Conservation (phyloP, 2,888 invertebrate genomes). For the Philonicus albiceps region DNA sequence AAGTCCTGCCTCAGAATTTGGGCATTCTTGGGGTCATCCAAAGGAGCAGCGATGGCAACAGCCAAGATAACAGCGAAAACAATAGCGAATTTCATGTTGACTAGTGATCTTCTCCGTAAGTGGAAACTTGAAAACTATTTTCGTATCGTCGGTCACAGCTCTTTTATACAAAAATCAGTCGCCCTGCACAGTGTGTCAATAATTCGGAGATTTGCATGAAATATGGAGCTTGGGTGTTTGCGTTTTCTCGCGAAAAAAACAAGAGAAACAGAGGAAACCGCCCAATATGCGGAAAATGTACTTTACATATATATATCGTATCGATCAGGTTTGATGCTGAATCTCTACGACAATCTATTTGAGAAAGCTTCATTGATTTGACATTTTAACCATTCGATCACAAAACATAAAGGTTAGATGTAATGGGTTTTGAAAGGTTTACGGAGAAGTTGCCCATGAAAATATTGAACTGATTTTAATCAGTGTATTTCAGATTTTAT, state of each 20-base stretch:
- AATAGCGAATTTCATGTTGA: slow-evolving; percentile 54
- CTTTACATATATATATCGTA: not conserved
- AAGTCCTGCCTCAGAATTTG: slow-evolving; percentile 51
- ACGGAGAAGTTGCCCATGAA: not conserved
- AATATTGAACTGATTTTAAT: not conserved
- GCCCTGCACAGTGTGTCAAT: not conserved
- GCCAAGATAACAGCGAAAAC: slow-evolving; percentile 50
- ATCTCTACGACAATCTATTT: not conserved
- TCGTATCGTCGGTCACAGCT: not conserved
- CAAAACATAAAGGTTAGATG: not conserved
- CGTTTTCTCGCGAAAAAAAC: not conserved
- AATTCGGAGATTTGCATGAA: not conserved
- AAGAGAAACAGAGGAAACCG: not conserved
- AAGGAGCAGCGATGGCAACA: slow-evolving; percentile 43
- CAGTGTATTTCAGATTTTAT: not conserved
- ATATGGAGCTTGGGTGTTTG: not conserved
- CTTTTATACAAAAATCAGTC: slow-evolving; percentile 5
- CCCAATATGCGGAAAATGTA: not conserved
- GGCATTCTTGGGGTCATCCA: slow-evolving; percentile 46
- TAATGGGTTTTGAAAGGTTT: not conserved
- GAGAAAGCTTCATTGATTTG: not conserved
- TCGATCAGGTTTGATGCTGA: not conserved
- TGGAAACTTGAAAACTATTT: not conserved
- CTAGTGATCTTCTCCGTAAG: slow-evolving; percentile 54
- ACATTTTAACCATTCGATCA: not conserved